These are phyloP conservation scores for Nannoperca australis DNA, from an alignment of 2,797 vertebrate species.

Conservation along the genomic window DNA sequence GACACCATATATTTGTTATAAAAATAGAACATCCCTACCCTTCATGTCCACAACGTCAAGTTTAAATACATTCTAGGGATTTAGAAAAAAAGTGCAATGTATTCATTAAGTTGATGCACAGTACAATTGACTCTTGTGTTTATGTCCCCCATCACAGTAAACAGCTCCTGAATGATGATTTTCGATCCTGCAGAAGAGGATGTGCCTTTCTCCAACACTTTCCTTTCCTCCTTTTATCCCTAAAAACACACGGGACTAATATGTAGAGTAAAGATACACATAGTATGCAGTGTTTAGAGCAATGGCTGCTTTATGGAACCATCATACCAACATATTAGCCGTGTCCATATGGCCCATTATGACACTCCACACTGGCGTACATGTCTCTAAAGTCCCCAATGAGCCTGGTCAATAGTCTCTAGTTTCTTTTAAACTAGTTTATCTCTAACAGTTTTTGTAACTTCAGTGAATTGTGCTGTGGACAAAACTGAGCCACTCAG, in stretches of 20 bases:
- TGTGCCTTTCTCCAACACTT: conserved; percentile 71
- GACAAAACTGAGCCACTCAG: conserved; percentile 40
- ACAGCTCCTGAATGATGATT: conserved; percentile 49
- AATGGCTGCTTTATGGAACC: conserved; percentile 33
- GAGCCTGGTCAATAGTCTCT: conserved; percentile 3
- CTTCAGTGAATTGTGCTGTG: conserved; percentile 23
- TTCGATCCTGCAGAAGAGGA: conserved; percentile 52
- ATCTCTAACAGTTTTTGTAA: background rate
- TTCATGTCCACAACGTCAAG: background rate
- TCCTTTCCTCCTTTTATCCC: conserved; percentile 2
- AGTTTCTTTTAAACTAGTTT: background rate
- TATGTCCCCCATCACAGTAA: conserved; percentile 54
- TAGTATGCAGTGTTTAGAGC: conserved; percentile 16
- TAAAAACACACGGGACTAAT: background rate
- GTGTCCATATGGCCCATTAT: background rate
- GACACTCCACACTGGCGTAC: conserved; percentile 12
- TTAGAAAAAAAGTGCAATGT: background rate
- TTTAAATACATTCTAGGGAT: background rate
- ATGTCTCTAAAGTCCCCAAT: background rate
- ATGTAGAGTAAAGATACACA: conserved; percentile 2
- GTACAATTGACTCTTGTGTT: conserved; percentile 10
- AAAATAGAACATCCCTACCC: background rate
- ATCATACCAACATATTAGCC: background rate
- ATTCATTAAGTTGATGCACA: background rate
- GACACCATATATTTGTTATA: background rate